Evolutionary conservation across 2,888 invertebrate species (phyloP), one percentile per base, ranked within the genome.

Genomic region (Molorchus minor): DNA sequence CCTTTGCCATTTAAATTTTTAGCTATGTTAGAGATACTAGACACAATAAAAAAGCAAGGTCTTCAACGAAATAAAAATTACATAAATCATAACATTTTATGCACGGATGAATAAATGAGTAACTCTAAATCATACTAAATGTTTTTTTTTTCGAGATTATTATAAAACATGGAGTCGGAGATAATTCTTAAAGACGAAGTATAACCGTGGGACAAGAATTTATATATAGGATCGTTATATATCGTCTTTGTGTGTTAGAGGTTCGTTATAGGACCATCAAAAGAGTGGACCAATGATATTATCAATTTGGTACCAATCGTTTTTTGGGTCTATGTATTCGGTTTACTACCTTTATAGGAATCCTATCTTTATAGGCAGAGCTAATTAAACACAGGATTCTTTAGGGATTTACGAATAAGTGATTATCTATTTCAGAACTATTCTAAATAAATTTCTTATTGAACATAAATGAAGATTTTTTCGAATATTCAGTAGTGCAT

Each of bases 181-280:
- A 71, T 70, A 70, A 71, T 71, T 69, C 67, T 47, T 71, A 67
- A 70, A 70, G 69, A 68, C 67, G 69, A 63, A 64, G 69, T 44
- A 44, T 54, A 72, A 74, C 75, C 75, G 76, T 76, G 75, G 75
- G 76, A 76, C 73, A 75, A 71, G 74, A 75, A 75, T 74, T 75
- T 73, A 72, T 72, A 67, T 69, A 70, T 69, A 69, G 61, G n/a
- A n/a, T n/a, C 70, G 70, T 71, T 72, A 73, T 72, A 71, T 74
- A 75, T 74, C 73, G 70, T 69, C 65, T 70, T 70, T 74, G 73
- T 74, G 74, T 74, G 73, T 73, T 73, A 69, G 71, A 72, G 71
- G 71, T 71, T 75, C 72, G 71, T 75, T 72, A 71, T 71, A 67
- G 69, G 69, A 71, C 71, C 74, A 71, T 73, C 71, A 70, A 67